Conservation (phyloP, 2,888 invertebrate genomes). For the Rhagium mordax region DNA sequence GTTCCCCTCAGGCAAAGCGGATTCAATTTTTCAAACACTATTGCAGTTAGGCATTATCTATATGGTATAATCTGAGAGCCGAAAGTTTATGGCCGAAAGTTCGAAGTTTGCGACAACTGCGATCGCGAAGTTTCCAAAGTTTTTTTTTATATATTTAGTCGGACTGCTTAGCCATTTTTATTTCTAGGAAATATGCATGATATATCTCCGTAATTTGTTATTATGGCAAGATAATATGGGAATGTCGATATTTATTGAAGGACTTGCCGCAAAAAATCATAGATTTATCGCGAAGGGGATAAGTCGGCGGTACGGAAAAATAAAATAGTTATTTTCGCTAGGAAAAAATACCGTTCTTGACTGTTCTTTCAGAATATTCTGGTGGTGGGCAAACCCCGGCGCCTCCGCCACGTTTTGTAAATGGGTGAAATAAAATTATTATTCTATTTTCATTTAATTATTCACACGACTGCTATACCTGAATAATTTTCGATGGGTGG, state of each 20-base stretch:
- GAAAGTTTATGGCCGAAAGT: conserved; percentile 30
- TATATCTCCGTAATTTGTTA: conserved; percentile 24
- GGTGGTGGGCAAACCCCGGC: too few species aligned
- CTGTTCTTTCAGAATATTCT: too few species aligned
- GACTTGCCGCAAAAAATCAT: background rate
- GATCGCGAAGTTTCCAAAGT: conserved; percentile 35
- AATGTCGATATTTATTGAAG: background rate
- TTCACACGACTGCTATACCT: too few species aligned
- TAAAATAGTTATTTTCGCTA: too few species aligned
- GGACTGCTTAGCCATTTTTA: conserved; percentile 11
- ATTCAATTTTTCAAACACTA: conserved; percentile 28
- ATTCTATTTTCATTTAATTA: too few species aligned
- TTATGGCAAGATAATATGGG: background rate
- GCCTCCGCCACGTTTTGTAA: too few species aligned
- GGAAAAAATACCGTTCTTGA: too few species aligned
- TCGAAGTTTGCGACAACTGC: conserved; percentile 30
- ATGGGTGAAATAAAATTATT: too few species aligned
- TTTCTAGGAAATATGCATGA: conserved; percentile 21
- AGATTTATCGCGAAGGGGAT: conserved; percentile 7
- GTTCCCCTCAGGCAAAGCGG: background rate
- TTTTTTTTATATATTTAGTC: conserved; percentile 30
- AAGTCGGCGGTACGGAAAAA: background rate
- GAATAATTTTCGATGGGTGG: too few species aligned
- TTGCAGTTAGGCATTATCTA: conserved; percentile 16
- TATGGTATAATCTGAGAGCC: conserved; percentile 7